phyloP scores from a whole-genome alignment of 1,140 invertebrate genomes.

The Dreissena rostriformis region DNA sequence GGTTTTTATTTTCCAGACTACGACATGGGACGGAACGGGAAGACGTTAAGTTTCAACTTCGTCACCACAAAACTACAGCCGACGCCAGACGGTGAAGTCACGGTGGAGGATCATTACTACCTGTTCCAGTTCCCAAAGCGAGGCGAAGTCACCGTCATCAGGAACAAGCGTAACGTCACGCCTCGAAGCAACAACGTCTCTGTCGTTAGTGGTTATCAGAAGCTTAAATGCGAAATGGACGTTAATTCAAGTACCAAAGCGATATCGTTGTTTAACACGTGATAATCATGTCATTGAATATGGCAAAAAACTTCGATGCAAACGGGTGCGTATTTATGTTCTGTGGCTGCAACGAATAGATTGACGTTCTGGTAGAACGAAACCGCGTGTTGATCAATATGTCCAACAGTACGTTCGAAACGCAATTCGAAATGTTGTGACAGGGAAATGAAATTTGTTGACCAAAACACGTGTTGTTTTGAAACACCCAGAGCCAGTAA shows the following conservation, averaged over 20 bases:
- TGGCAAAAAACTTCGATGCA: neutral
- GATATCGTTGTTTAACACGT: slow-evolving; percentile 41
- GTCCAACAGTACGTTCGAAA: too few species aligned
- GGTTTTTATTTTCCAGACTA: slow-evolving; percentile 47
- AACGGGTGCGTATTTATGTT: too few species aligned
- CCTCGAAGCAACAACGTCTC: slow-evolving; percentile 11
- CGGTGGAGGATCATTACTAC: slow-evolving; percentile 33
- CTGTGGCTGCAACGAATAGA: too few species aligned
- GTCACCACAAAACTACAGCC: neutral
- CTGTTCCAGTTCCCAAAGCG: slow-evolving; percentile 27
- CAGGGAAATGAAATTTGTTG: too few species aligned
- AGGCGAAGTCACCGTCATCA: slow-evolving; percentile 31
- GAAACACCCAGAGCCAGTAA: too few species aligned
- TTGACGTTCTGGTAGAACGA: too few species aligned
- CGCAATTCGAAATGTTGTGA: too few species aligned
- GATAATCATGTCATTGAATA: neutral
- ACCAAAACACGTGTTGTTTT: too few species aligned
- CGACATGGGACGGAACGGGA: slow-evolving; percentile 44
- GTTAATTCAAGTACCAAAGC: slow-evolving; percentile 48
- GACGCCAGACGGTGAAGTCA: neutral
- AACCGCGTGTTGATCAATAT: too few species aligned
- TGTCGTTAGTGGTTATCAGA: slow-evolving; percentile 42
- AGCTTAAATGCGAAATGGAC: slow-evolving; percentile 49
- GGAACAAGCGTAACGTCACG: slow-evolving; percentile 24
- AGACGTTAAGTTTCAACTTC: slow-evolving; percentile 28